Evolutionary conservation across 2,797 vertebrate genomes (phyloP), one percentile per base, ranked within the genome.

Genomic region (Tamandua tetradactyla): DNA sequence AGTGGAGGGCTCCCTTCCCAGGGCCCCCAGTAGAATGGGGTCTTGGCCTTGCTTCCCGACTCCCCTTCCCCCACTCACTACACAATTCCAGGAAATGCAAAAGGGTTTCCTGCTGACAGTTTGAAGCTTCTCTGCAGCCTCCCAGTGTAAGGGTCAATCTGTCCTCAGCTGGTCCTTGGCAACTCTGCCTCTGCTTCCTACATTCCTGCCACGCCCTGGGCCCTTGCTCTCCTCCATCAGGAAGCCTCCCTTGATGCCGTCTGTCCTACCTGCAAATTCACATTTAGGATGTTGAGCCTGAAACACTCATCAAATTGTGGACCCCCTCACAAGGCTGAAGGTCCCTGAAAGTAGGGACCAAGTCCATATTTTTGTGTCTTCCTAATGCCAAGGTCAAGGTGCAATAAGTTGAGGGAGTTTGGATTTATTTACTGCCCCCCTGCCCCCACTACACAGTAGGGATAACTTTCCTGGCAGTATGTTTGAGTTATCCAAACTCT

Each of bases 241-340:
- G 35, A 32, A 64, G 68, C 2, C 42, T 20, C 14, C 40, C 15
- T 35, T 9, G 40, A 49, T 32, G 44, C 7, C 72, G 5, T 27
- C 12, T 4, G 27, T 23, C 4, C 47, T 62, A 14, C 42, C 27
- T 14, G 13, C 15, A 10, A 27, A 8, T 22, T 20, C 30, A 12
- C 55, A 69, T 61, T 59, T 10, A 4, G 42, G 44, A 17, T 10
- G 5, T 8, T 6, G 11, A 0, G 1, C 72, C 7, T 3, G 35
- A 32, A 64, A 62, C 0, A 1, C 10, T 47, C 74, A 23, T 0
- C 0, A 27, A 22, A 27, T 23, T 1, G 22, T 4, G 7, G 27
- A 12, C 30, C 23, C 35, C 59, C 59, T 80, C 44, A 0, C 15
- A 30, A 79, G 47, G 6, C 59, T 27, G 6, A n/a, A 18, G 35